Evolutionary conservation across 92 coral and sea anemone species (phyloP).

Genomic region (Actinernus sp.): DNA sequence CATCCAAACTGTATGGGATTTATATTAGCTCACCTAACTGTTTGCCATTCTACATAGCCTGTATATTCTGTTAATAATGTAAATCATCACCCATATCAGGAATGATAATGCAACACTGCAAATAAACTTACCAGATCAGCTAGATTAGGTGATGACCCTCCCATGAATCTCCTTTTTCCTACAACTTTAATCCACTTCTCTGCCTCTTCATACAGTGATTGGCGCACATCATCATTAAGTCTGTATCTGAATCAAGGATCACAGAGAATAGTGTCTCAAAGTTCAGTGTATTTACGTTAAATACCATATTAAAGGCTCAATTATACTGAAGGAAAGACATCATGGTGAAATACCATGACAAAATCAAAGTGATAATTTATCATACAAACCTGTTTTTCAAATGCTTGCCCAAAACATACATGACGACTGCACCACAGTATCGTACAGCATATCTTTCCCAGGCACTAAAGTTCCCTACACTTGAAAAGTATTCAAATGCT

Average conservation of each 20-base stretch:
- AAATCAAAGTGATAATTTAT: no score
- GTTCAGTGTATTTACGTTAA: no score
- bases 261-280: no score
- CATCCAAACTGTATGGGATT: no score
- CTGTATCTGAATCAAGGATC: conserved; percentile 84
- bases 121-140: conserved; percentile 97
- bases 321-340: neutral
- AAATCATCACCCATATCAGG: neutral
- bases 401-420: conserved; percentile 93
- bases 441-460: conserved; percentile 83
- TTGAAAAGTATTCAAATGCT: conserved; percentile 93
- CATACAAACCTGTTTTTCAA: conserved; percentile 91
- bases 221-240: conserved; percentile 91
- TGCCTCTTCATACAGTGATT: conserved; percentile 92
- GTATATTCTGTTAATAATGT: no score
- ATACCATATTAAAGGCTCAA: no score
- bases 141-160: conserved; percentile 92
- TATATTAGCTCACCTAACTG: no score
- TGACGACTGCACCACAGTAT: conserved; percentile 83
- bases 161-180: conserved; percentile 92
- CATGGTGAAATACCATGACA: no score
- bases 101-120: no score
- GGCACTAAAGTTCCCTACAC: conserved; percentile 79
- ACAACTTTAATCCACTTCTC: conserved; percentile 93
- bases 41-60: no score